These are phyloP conservation scores for Linyphia triangularis DNA, from an alignment of 2,888 invertebrate species.

Conservation along the genomic window DNA sequence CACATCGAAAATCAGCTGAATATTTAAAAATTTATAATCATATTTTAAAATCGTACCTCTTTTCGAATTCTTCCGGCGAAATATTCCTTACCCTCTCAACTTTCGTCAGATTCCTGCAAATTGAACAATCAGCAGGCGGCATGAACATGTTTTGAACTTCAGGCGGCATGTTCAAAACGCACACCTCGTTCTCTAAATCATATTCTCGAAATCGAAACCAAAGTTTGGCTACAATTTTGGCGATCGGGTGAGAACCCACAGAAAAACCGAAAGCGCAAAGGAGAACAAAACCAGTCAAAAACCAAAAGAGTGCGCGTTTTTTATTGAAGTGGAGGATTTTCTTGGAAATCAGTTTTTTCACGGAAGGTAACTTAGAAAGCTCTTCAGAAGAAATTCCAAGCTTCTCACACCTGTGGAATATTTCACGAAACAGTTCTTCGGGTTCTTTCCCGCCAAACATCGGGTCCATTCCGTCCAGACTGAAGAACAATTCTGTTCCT, in stretches of 20 bases:
- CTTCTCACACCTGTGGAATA: constrained; percentile 41
- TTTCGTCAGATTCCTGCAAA: constrained; percentile 85
- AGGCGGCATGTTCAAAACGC: constrained; percentile 78
- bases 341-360: constrained; percentile 39
- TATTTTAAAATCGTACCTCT: constrained; percentile 81
- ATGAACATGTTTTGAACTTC: constrained; percentile 83
- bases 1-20: neutral
- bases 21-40: neutral
- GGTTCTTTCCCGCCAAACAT: constrained; percentile 59
- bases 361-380: constrained; percentile 24
- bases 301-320: neutral
- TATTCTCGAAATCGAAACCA: constrained; percentile 65
- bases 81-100: constrained; percentile 86
- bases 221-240: constrained; percentile 31
- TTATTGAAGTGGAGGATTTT: neutral
- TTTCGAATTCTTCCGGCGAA: constrained; percentile 86
- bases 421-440: constrained; percentile 54
- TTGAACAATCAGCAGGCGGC: constrained; percentile 89
- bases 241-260: neutral
- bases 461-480: constrained; percentile 30
- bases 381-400: constrained; percentile 29
- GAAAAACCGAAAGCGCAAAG: neutral
- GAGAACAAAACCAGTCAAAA: constrained; percentile 15
- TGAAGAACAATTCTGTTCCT: neutral
- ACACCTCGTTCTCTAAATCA: constrained; percentile 75